Percentiles rank a stretch among this genome's conserved stretches.
Conservation (phyloP, 2,888 invertebrate species). For the Gryllus longicercus region DNA sequence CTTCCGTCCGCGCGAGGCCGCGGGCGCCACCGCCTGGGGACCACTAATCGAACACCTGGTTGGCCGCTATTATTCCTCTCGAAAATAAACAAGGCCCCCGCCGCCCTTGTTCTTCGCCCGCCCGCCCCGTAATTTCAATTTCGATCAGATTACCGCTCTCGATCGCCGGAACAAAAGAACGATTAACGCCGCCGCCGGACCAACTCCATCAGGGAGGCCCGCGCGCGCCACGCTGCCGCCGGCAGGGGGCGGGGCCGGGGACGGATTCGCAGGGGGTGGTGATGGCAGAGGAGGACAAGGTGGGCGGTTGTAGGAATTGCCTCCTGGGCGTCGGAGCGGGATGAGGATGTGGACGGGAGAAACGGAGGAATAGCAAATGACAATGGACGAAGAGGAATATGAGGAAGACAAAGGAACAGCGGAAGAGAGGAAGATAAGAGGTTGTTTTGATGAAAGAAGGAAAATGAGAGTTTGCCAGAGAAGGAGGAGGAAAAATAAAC, state of each 20-base stretch:
- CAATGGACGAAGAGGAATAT: no score
- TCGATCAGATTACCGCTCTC: not conserved
- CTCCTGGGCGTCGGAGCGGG: not conserved
- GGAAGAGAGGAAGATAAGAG: not conserved
- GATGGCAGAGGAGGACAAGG: not conserved
- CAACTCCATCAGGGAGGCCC: not conserved
- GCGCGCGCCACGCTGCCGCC: not conserved
- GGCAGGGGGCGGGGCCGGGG: slow-evolving; percentile 19
- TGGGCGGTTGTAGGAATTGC: no score
- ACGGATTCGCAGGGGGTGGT: not conserved
- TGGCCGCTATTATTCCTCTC: slow-evolving; percentile 2
- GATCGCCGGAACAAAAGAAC: slow-evolving; percentile 3
- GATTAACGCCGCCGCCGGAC: not conserved
- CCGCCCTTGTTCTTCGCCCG: not conserved
- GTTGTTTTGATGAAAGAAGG: not conserved
- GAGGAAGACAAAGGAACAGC: not conserved
- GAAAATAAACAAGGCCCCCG: not conserved
- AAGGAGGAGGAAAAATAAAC: not conserved
- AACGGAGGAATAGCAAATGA: no score
- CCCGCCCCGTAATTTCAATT: not conserved
- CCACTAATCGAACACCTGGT: not conserved
- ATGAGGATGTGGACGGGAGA: not conserved
- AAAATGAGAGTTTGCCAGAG: not conserved
- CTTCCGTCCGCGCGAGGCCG: not conserved
- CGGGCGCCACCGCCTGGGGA: not conserved